Conservation (phyloP, 1,140 invertebrate genomes). For the Arctopsyche grandis region DNA sequence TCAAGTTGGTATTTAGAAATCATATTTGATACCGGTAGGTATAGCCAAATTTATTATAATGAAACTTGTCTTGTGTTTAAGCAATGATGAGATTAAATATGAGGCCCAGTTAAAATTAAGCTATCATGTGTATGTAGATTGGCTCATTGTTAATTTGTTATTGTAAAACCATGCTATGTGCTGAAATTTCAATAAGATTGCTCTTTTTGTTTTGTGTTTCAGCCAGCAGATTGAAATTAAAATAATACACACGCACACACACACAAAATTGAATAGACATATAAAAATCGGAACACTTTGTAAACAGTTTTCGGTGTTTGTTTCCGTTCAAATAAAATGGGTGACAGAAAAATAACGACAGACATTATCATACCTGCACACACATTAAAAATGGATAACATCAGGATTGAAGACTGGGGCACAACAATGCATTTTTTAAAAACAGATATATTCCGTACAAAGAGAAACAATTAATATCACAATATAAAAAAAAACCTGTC, state of each 20-base stretch:
- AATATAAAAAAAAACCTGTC: conserved; percentile 34
- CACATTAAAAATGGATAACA: conserved; percentile 59
- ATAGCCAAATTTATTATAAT: not conserved
- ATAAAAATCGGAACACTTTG: not conserved
- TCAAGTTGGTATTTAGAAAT: not conserved
- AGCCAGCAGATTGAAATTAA: conserved; percentile 42
- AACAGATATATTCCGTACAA: conserved; percentile 51
- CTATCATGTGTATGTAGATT: too few species aligned
- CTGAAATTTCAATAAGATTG: conserved; percentile 26
- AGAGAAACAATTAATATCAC: conserved; percentile 40
- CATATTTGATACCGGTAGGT: not conserved
- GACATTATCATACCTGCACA: conserved; percentile 55
- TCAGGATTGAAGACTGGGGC: conserved; percentile 71
- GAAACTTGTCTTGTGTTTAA: too few species aligned
- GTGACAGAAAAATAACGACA: conserved; percentile 49
- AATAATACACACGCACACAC: conserved; percentile 44
- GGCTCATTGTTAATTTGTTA: too few species aligned
- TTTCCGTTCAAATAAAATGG: not conserved
- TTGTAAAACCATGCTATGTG: conserved; percentile 43
- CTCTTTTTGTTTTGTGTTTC: conserved; percentile 2
- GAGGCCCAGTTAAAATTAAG: not conserved
- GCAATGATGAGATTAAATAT: not conserved
- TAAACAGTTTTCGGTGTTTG: too few species aligned
- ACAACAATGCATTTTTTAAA: conserved; percentile 78
- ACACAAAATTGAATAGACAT: conserved; percentile 17